Evolutionary conservation across 2,113 vertebrate genomes (phyloP).

Genomic region (Arenaria interpres): DNA sequence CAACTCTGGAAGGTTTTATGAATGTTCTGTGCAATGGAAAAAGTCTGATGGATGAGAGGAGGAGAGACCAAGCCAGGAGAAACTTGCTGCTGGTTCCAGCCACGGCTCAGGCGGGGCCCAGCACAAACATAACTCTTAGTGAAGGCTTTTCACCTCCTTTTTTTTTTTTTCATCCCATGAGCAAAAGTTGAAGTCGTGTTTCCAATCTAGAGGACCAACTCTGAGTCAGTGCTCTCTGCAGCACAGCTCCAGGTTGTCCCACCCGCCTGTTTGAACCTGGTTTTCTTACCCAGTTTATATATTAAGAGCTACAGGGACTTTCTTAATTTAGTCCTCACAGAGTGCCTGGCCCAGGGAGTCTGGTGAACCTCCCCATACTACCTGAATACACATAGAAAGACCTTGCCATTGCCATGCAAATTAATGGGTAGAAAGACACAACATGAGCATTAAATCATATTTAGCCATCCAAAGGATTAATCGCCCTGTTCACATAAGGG

Average conservation of each 20-base stretch:
- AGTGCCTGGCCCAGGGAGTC: neutral
- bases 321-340: neutral
- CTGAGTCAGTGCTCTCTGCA: neutral
- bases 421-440: neutral
- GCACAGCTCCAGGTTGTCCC: neutral
- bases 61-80: neutral
- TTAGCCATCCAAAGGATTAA: neutral
- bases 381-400: neutral
- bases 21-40: neutral
- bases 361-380: neutral
- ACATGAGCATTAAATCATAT: neutral
- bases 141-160: fast-evolving
- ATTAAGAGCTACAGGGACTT: neutral
- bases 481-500: neutral
- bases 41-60: neutral
- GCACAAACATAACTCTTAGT: neutral
- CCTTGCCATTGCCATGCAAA: neutral
- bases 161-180: neutral
- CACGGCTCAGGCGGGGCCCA: neutral
- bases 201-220: neutral
- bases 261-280: neutral
- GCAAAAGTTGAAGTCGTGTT: neutral
- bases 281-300: neutral
- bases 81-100: neutral
- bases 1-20: neutral